Conservation (phyloP, 2,113 vertebrate species). For the Pitta sordida region DNA sequence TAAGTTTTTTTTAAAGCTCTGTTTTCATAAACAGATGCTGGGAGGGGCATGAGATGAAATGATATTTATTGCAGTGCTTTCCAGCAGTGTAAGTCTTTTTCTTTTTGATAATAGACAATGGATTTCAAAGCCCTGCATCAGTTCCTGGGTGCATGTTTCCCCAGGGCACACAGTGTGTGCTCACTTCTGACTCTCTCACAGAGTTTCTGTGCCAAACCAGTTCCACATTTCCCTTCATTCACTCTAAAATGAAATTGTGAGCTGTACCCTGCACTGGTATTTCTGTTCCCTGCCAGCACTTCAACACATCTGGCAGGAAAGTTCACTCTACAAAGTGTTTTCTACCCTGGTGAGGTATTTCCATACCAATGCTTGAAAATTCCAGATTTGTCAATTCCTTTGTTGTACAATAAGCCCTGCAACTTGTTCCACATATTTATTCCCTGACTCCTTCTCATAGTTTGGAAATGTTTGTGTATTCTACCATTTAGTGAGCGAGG, state of each 20-base stretch:
- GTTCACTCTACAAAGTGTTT: background rate
- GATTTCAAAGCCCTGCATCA: background rate
- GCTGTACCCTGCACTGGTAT: background rate
- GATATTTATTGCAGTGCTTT: background rate
- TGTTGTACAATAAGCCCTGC: background rate
- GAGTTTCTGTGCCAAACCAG: background rate
- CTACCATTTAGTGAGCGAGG: background rate
- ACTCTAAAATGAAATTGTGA: background rate
- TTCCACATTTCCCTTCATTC: background rate
- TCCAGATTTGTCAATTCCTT: background rate
- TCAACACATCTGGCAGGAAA: conserved; percentile 65
- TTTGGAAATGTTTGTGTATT: background rate
- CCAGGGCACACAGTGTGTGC: background rate
- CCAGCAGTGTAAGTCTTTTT: background rate
- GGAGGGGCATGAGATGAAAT: background rate
- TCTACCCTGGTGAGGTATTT: background rate
- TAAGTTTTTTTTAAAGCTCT: background rate
- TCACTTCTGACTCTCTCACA: background rate
- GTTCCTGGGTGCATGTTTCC: background rate
- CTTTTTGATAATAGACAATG: background rate
- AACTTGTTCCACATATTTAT: background rate
- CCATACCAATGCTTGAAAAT: background rate
- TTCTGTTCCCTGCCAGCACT: conserved; percentile 64
- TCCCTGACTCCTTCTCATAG: background rate
- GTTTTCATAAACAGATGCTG: background rate